Evolutionary conservation across 2,888 invertebrate genomes (phyloP).

Genomic region (Chaetogeoica ovagalla): DNA sequence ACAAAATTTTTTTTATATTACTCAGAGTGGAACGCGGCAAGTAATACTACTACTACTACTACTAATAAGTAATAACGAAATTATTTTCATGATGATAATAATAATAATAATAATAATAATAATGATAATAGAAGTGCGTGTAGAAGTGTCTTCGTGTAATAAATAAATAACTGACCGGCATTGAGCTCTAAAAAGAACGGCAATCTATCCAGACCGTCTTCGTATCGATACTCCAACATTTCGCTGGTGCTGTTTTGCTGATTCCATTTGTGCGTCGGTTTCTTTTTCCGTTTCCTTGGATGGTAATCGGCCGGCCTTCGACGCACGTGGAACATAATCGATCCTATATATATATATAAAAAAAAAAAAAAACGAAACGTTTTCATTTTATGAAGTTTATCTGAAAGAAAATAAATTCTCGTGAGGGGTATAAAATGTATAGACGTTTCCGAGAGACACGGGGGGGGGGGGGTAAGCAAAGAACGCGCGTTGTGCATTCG

Average conservation of each 20-base stretch:
- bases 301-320: slow-evolving; percentile 88
- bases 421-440: not conserved
- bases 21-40: too few species aligned
- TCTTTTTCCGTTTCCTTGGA: slow-evolving; percentile 86
- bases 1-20: not conserved
- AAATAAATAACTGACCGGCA: slow-evolving; percentile 63
- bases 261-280: slow-evolving; percentile 66
- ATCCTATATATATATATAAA: slow-evolving; percentile 69
- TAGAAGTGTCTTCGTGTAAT: too few species aligned
- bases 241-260: slow-evolving; percentile 64
- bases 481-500: too few species aligned
- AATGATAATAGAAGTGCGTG: not conserved
- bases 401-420: not conserved
- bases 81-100: too few species aligned
- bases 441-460: not conserved
- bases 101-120: not conserved
- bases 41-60: not conserved
- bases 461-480: too few species aligned
- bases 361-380: slow-evolving; percentile 56
- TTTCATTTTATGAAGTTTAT: slow-evolving; percentile 23
- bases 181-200: slow-evolving; percentile 80
- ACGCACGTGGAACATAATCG: slow-evolving; percentile 96
- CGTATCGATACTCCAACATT: slow-evolving; percentile 61
- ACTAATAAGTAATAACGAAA: not conserved
- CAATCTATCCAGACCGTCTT: slow-evolving; percentile 63